Conservation (phyloP, 2,797 vertebrate genomes). For the Spinus pinus region DNA sequence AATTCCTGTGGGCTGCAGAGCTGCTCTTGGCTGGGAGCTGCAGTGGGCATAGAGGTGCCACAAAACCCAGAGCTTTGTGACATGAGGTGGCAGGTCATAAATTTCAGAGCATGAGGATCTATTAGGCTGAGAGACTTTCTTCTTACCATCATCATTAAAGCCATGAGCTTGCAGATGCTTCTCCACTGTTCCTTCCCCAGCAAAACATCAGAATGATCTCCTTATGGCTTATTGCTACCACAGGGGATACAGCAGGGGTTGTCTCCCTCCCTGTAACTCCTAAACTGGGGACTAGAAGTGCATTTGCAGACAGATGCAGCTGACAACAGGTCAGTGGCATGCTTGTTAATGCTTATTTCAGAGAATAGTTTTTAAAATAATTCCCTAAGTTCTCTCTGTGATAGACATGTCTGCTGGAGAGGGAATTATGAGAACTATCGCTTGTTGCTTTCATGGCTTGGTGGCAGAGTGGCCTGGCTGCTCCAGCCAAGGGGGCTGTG, state of each 20-base stretch:
- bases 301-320: not conserved
- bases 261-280: not conserved
- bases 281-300: not conserved
- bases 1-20: not conserved
- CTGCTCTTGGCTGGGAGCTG: not conserved
- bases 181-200: not conserved
- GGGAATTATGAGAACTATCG: accelerated
- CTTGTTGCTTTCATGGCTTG: not conserved
- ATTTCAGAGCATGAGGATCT: not conserved
- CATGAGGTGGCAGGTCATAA: accelerated
- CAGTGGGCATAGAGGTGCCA: accelerated
- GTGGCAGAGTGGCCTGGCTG: not conserved
- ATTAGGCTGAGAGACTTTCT: not conserved
- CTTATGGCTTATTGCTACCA: not conserved
- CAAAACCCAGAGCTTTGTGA: not conserved
- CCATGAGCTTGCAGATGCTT: not conserved
- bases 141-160: not conserved
- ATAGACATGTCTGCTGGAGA: not conserved
- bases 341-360: not conserved
- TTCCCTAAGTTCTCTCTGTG: not conserved
- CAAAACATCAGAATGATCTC: accelerated
- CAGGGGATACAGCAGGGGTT: accelerated
- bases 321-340: not conserved
- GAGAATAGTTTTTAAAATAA: not conserved
- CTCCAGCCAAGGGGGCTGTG: not conserved